These are phyloP conservation scores for Anagrus nilaparvatae DNA, from an alignment of 1,140 invertebrate genomes.

Conservation along the genomic window DNA sequence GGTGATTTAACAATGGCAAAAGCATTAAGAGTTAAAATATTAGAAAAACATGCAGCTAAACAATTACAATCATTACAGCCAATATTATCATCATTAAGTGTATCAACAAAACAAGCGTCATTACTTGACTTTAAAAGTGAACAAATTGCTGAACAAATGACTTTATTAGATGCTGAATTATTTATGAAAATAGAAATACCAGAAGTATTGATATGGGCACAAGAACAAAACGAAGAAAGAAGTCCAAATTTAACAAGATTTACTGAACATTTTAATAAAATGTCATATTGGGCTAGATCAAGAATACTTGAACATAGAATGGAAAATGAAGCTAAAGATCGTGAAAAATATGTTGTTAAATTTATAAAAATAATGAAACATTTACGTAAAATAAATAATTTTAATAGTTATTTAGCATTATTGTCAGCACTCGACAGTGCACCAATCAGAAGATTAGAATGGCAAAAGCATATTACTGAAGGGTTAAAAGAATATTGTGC, in stretches of 20 bases:
- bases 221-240: constrained; percentile 92
- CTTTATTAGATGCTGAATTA: constrained; percentile 85
- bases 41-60: constrained; percentile 75
- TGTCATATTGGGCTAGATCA: constrained; percentile 83
- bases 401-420: constrained; percentile 95
- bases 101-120: constrained; percentile 53
- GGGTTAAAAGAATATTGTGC: constrained; percentile 88
- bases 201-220: constrained; percentile 93
- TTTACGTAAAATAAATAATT: constrained; percentile 94
- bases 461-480: constrained; percentile 88
- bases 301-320: constrained; percentile 55
- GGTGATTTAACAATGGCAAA: constrained; percentile 82
- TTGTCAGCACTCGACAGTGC: constrained; percentile 94
- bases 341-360: constrained; percentile 93
- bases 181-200: constrained; percentile 96
- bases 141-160: constrained; percentile 96
- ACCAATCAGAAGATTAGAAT: constrained; percentile 87
- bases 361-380: constrained; percentile 99
- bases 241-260: constrained; percentile 94
- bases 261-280: constrained; percentile 99
- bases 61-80: constrained; percentile 43
- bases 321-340: constrained; percentile 77
- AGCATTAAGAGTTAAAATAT: constrained; percentile 76
- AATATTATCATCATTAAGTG: constrained; percentile 38
- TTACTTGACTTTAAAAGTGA: constrained; percentile 89